Percentiles rank a stretch among this genome's conserved stretches.
phyloP scores from a whole-genome alignment of 2,113 vertebrate genomes.

The Erpornis zantholeuca region DNA sequence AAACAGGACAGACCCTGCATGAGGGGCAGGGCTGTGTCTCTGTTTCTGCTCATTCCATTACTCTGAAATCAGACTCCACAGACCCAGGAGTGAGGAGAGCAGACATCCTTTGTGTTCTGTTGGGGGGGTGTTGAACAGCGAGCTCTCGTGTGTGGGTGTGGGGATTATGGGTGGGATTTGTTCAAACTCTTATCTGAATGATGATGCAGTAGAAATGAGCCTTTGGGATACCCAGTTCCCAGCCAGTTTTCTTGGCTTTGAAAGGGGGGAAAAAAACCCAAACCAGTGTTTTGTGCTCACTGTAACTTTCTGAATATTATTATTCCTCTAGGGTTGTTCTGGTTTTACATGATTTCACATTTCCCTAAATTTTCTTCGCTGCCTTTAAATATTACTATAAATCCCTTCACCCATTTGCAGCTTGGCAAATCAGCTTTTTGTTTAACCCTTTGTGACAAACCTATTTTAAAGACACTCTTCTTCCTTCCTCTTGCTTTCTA shows the following conservation, averaged over 20 bases:
- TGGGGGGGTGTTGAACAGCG: not conserved
- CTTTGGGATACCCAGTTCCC: not conserved
- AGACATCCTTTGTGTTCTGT: not conserved
- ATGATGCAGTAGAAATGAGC: not conserved
- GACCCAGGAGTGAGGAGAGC: not conserved
- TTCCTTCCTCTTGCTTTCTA: not conserved
- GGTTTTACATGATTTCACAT: slow-evolving; percentile 22
- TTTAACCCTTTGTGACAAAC: slow-evolving; percentile 34
- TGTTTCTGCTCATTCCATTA: not conserved
- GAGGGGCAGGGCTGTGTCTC: not conserved
- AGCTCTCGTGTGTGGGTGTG: not conserved
- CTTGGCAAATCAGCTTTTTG: not conserved
- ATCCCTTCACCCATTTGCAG: not conserved
- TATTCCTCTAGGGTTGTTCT: slow-evolving; percentile 25
- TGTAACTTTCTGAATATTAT: not conserved
- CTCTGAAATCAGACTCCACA: not conserved
- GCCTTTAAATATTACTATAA: not conserved
- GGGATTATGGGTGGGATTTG: not conserved
- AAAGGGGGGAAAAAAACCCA: not conserved
- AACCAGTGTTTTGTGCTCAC: not conserved
- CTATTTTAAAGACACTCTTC: not conserved
- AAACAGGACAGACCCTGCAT: not conserved
- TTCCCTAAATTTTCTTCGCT: not conserved
- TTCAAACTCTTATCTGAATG: not conserved
- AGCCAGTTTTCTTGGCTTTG: not conserved